Conservation (phyloP, 2,113 vertebrate species). For the Stercorarius parasiticus region DNA sequence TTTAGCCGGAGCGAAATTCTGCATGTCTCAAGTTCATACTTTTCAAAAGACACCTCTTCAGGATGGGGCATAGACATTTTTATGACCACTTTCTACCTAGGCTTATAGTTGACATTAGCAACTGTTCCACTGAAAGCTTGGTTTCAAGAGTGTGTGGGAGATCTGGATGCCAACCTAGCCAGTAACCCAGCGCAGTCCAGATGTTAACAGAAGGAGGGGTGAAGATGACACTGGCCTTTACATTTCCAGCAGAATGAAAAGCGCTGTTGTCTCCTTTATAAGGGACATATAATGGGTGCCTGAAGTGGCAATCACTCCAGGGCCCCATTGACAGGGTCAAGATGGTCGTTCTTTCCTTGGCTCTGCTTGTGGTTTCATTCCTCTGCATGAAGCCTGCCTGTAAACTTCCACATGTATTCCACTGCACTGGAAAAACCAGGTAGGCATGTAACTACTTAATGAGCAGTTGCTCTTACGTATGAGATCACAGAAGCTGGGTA, state of each 20-base stretch:
- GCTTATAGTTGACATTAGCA: not conserved
- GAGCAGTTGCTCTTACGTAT: not conserved
- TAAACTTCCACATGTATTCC: not conserved
- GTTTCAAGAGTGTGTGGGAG: not conserved
- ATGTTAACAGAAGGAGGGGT: not conserved
- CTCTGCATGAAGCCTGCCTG: not conserved
- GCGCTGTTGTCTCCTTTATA: not conserved
- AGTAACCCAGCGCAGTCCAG: not conserved
- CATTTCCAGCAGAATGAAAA: not conserved
- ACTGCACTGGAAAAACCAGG: constrained; percentile 28
- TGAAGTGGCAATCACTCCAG: not conserved
- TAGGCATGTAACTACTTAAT: constrained; percentile 4
- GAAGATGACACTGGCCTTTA: not conserved
- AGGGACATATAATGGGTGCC: not conserved
- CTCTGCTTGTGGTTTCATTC: not conserved
- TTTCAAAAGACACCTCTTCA: not conserved
- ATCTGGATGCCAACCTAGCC: not conserved
- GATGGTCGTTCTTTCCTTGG: not conserved
- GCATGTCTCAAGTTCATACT: not conserved
- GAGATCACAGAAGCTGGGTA: not conserved
- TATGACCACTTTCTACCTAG: not conserved
- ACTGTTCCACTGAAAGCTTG: not conserved
- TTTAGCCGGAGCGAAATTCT: not conserved
- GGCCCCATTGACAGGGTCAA: not conserved
- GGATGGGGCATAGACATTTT: not conserved